Conservation (phyloP, 2,888 invertebrate genomes). For the Terebella lapidaria region DNA sequence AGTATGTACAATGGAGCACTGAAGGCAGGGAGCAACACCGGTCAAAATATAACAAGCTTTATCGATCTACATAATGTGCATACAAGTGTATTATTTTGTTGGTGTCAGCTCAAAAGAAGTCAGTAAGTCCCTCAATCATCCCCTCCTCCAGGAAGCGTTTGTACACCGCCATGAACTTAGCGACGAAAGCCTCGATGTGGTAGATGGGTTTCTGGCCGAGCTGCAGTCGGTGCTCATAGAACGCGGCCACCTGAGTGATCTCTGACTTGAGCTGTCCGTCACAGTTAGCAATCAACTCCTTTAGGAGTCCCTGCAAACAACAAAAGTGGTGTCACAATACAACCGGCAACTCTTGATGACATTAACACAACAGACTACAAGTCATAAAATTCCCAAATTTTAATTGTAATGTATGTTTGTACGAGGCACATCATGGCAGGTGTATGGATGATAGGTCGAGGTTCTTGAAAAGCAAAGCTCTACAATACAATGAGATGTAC, state of each 20-base stretch:
- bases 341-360: neutral
- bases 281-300: conserved; percentile 80
- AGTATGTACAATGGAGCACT: too few species aligned
- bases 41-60: too few species aligned
- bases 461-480: neutral
- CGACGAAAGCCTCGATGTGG: conserved; percentile 95
- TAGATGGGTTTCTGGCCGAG: conserved; percentile 91
- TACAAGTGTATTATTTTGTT: too few species aligned
- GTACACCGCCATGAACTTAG: conserved; percentile 91
- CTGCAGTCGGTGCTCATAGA: conserved; percentile 87
- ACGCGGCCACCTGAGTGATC: conserved; percentile 79
- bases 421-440: too few species aligned
- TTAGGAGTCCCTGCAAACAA: conserved; percentile 64
- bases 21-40: too few species aligned
- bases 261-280: conserved; percentile 83
- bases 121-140: conserved; percentile 33
- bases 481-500: conserved; percentile 47
- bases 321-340: too few species aligned
- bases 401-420: too few species aligned
- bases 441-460: too few species aligned
- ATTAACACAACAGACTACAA: too few species aligned
- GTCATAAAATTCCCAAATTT: too few species aligned
- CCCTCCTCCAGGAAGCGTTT: conserved; percentile 76
- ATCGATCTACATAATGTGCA: too few species aligned
- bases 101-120: conserved; percentile 4